Base-by-base conservation (phyloP, 2,888 invertebrate species). In the Drosophila crucigera region DNA sequence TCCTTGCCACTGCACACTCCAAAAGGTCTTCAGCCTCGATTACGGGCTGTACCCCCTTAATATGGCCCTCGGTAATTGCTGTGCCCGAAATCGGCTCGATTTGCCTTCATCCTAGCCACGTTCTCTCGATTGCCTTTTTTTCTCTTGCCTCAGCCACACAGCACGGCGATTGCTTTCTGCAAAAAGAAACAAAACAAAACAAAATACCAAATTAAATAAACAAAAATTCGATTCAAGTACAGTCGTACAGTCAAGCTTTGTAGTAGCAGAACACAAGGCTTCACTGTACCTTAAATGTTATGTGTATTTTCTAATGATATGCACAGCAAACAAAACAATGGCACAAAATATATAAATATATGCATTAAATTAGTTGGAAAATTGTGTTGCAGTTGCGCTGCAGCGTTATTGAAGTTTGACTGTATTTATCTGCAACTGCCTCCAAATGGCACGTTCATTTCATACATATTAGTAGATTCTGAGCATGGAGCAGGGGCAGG, bases 61-160 rank as follows among this genome's bases (percentile, higher is more conserved):
- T 94, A 94, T 93, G 94, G 94, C 93, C 94, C 94, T 91, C 92
- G 91, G 88, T 91, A 78, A 75, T 83, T 78, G 65, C 86, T 77
- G 92, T 92, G 94, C 95, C 95, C 95, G 95, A 95, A 95, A 95
- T 95, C 95, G 93, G 93, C 94, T 89, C 77, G 84, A 94, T 94
- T 94, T 94, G 94, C 94, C 94, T 94, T 94, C 95, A 96, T 96
- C 95, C 91, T 78, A 76, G 76, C 76, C 76, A 78, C 74, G 68
- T 73, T 69, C 52, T 30, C 37, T 47, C 43, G n/a, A 22, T 64
- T 54, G 61, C 47, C 66, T 54, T n/a, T 16, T 19, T 35, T 3
- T 16, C 7, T 10, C 16, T 25, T 30, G 37, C 61, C 67, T 35
- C 30, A 54, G 59, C 68, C 33, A 11, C 54, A 78, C 82, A 74